Conservation (phyloP, 2,113 vertebrate genomes). For the Phrynosoma blainvillii region DNA sequence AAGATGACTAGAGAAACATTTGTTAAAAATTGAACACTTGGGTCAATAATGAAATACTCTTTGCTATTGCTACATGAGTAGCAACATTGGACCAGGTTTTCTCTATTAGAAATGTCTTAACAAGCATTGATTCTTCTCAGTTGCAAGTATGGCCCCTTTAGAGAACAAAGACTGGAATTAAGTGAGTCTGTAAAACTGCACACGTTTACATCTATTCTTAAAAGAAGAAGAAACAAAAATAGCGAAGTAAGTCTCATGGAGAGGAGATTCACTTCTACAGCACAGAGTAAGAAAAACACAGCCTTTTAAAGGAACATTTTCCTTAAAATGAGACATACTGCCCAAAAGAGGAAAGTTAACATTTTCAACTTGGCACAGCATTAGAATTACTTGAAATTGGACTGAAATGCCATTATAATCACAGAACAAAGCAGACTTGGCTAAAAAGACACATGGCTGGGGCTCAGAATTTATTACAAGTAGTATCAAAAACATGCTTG, state of each 20-base stretch:
- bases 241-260: background rate
- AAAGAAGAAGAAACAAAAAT: background rate
- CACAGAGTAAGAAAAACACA: background rate
- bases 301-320: slow-evolving; percentile 15
- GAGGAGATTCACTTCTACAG: background rate
- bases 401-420: background rate
- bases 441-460: background rate
- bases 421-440: background rate
- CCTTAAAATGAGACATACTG: slow-evolving; percentile 2
- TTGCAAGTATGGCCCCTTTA: slow-evolving; percentile 25
- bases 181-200: background rate
- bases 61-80: slow-evolving; percentile 19
- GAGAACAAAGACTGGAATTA: background rate
- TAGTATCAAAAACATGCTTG: slow-evolving; percentile 21
- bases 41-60: slow-evolving; percentile 52
- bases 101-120: slow-evolving; percentile 35
- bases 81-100: slow-evolving; percentile 39
- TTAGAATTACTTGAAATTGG: background rate
- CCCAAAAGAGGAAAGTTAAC: slow-evolving; percentile 1
- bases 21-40: background rate
- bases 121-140: slow-evolving; percentile 35
- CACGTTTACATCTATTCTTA: background rate
- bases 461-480: slow-evolving; percentile 39
- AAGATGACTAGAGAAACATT: background rate
- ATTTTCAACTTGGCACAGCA: slow-evolving; percentile 5